Evolutionary conservation across 2,797 vertebrate genomes (phyloP).

Genomic region (Hemibagrus guttatus): DNA sequence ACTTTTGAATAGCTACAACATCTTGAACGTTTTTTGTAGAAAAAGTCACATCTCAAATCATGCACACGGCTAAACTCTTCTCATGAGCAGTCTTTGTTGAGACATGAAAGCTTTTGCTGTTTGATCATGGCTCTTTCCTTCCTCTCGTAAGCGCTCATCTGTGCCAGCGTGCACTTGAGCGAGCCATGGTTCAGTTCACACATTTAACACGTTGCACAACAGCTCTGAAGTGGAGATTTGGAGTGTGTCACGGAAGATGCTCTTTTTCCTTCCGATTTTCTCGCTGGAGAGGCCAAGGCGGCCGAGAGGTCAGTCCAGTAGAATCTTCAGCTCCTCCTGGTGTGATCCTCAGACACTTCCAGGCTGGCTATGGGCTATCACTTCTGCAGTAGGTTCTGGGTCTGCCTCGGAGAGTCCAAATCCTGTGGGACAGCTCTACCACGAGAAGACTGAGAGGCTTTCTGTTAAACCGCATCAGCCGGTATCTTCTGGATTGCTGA

Average conservation of each 20-base stretch:
- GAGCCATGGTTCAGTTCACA: slow-evolving; percentile 27
- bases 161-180: slow-evolving; percentile 5
- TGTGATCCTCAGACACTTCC: not conserved
- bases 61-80: not conserved
- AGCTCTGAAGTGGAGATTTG: not conserved
- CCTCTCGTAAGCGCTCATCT: not conserved
- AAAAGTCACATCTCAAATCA: not conserved
- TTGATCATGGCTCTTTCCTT: slow-evolving; percentile 11
- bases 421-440: not conserved
- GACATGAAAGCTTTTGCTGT: slow-evolving; percentile 27
- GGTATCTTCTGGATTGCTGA: not conserved
- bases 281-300: not conserved
- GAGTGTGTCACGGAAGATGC: not conserved
- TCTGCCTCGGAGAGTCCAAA: not conserved
- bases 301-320: not conserved
- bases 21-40: not conserved
- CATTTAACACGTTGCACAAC: slow-evolving; percentile 34
- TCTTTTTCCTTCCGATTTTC: not conserved
- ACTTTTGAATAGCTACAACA: not conserved
- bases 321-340: not conserved
- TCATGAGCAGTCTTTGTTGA: slow-evolving; percentile 18
- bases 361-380: not conserved
- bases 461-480: not conserved
- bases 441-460: not conserved
- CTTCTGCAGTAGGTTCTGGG: not conserved